Conservation (phyloP, 2,797 vertebrate genomes). For the Danionella dracula region DNA sequence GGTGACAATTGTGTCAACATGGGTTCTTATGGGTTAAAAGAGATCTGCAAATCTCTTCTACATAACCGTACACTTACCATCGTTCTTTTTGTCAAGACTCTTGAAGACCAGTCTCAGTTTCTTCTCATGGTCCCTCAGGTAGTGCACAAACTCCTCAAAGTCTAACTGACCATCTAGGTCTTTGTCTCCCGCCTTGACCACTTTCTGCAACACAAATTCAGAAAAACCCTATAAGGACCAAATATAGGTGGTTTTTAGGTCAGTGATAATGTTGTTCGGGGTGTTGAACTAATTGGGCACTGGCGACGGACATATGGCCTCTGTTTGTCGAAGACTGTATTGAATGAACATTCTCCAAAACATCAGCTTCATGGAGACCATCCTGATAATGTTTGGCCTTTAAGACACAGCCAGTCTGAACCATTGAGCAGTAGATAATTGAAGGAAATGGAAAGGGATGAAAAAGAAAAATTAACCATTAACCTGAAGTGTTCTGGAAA, state of each 20-base stretch:
- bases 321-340: conserved; percentile 31
- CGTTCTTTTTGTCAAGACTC: conserved; percentile 93
- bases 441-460: conserved; percentile 14
- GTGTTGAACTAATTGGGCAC: not conserved
- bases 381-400: conserved; percentile 15
- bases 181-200: conserved; percentile 92
- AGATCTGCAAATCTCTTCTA: too few relatives aligned
- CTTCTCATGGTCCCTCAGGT: conserved; percentile 93
- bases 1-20: too few relatives aligned
- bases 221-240: too few relatives aligned
- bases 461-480: conserved; percentile 31
- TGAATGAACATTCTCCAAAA: conserved; percentile 25
- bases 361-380: conserved; percentile 29
- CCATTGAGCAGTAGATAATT: conserved; percentile 28
- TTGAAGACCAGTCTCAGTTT: conserved; percentile 92
- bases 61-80: conserved; percentile 78
- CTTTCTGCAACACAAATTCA: conserved; percentile 74
- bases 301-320: conserved; percentile 28
- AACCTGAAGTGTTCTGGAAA: conserved; percentile 1
- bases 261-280: conserved; percentile 11
- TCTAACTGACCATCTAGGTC: conserved; percentile 92
- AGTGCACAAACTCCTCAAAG: conserved; percentile 95
- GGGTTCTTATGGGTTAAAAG: too few relatives aligned
- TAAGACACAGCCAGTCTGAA: conserved; percentile 15
- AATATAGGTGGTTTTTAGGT: not conserved